Percentiles rank a stretch among this genome's conserved stretches.
These are phyloP conservation scores for Trachemys scripta DNA, from an alignment of 2,113 vertebrate genomes.

Conservation along the genomic window DNA sequence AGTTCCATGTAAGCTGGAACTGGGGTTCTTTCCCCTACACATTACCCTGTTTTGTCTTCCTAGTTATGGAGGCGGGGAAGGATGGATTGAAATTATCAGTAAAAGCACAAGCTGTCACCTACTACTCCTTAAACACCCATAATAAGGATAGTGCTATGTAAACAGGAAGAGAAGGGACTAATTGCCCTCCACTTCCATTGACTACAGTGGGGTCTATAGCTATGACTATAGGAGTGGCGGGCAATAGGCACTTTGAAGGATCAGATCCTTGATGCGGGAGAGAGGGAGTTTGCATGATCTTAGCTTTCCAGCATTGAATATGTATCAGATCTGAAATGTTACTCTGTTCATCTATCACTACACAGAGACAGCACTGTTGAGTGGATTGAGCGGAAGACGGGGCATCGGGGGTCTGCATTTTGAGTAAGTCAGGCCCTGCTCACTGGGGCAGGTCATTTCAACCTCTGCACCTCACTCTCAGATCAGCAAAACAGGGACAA, in stretches of 20 bases:
- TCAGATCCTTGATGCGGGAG: background rate
- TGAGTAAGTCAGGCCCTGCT: background rate
- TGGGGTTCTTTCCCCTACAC: background rate
- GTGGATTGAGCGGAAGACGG: background rate
- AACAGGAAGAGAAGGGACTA: background rate
- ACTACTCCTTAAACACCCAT: background rate
- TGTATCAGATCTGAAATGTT: accelerated
- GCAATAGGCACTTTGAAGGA: background rate
- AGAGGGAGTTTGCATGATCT: background rate
- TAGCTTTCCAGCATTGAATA: background rate
- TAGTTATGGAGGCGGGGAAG: background rate
- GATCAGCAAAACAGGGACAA: background rate
- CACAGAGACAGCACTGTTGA: background rate
- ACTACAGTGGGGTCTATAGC: background rate
- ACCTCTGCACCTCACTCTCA: background rate
- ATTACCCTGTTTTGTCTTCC: background rate
- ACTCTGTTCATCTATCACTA: accelerated
- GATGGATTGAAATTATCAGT: background rate
- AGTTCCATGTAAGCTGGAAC: background rate
- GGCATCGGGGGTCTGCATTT: background rate
- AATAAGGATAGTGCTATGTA: background rate
- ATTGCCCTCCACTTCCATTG: background rate
- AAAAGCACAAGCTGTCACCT: accelerated
- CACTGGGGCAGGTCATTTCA: background rate
- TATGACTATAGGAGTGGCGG: background rate